A percentile compares a stretch with the other conserved stretches of the same genome.
Evolutionary conservation across 2,888 invertebrate species (phyloP).

Genomic region (Parthenolecanium corni): DNA sequence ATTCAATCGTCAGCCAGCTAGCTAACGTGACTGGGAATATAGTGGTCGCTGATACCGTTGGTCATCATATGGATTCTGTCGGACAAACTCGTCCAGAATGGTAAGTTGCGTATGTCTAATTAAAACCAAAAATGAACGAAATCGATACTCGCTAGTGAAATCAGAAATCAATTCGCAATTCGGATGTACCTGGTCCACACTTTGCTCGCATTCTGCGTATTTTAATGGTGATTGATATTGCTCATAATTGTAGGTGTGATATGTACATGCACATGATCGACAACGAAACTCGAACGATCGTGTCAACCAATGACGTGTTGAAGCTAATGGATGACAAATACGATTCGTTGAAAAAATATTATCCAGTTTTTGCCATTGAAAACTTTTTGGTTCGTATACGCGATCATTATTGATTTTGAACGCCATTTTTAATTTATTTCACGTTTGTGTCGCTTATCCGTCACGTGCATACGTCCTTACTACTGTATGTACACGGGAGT

Average conservation of each 20-base stretch:
- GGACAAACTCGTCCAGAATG: constrained; percentile 56
- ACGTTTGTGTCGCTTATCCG: background rate
- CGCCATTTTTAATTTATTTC: background rate
- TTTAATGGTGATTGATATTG: too few species aligned
- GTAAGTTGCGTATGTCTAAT: constrained; percentile 42
- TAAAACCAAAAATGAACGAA: too few species aligned
- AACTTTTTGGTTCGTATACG: constrained; percentile 44
- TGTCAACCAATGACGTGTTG: constrained; percentile 64
- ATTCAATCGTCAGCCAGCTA: constrained; percentile 58
- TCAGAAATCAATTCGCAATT: too few species aligned
- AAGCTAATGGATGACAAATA: constrained; percentile 74
- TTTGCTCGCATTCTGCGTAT: too few species aligned
- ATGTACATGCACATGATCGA: constrained; percentile 75
- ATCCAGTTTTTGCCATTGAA: constrained; percentile 60
- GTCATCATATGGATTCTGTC: constrained; percentile 56
- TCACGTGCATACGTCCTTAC: background rate
- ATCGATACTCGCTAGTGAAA: too few species aligned
- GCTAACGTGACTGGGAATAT: constrained; percentile 63
- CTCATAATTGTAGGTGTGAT: constrained; percentile 55
- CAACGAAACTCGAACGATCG: constrained; percentile 56
- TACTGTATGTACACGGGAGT: background rate
- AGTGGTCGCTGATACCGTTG: constrained; percentile 67
- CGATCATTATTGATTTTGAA: background rate
- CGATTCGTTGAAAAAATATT: constrained; percentile 68
- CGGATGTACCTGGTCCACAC: too few species aligned